phyloP scores from a whole-genome alignment of 1,140 invertebrate genomes.

The Pseudomyrmex cubaensis region DNA sequence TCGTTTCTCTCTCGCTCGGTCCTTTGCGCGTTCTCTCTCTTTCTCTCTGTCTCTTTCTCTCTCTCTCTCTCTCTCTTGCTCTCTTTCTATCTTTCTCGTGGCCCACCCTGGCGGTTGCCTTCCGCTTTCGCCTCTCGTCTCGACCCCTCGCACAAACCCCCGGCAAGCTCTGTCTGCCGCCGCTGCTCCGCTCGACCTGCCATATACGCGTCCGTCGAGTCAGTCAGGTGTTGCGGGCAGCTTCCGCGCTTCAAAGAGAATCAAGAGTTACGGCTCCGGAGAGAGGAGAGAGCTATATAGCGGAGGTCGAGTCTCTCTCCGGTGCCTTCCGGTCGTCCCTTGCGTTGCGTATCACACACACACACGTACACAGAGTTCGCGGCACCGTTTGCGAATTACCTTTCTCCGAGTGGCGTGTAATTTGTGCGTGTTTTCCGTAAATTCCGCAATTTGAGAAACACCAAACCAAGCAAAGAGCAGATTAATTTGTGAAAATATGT shows the following conservation, averaged over 20 bases:
- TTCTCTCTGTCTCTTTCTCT: slow-evolving; percentile 48
- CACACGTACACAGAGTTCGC: neutral
- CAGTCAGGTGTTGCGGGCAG: slow-evolving; percentile 81
- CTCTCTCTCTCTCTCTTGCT: slow-evolving; percentile 46
- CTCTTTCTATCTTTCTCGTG: slow-evolving; percentile 48
- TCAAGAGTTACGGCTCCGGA: slow-evolving; percentile 71
- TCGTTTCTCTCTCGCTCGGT: slow-evolving; percentile 44
- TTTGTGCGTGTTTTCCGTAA: slow-evolving; percentile 22
- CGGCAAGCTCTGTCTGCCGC: slow-evolving; percentile 35
- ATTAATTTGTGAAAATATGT: neutral
- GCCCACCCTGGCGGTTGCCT: slow-evolving; percentile 40
- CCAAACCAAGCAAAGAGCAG: neutral
- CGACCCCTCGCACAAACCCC: slow-evolving; percentile 17
- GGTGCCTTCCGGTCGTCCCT: slow-evolving; percentile 28
- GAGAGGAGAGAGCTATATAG: slow-evolving; percentile 38
- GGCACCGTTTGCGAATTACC: slow-evolving; percentile 24
- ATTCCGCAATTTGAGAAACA: slow-evolving; percentile 2
- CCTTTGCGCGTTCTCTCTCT: too few relatives aligned
- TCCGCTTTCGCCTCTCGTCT: slow-evolving; percentile 52
- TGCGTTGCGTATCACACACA: slow-evolving; percentile 9
- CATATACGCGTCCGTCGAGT: slow-evolving; percentile 76
- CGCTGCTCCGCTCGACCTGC: slow-evolving; percentile 63
- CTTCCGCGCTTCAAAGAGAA: slow-evolving; percentile 78
- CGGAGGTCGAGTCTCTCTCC: neutral
- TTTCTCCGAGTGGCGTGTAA: slow-evolving; percentile 30